These are phyloP conservation scores for Cerceris rybyensis DNA, from an alignment of 2,888 invertebrate genomes.

Conservation along the genomic window DNA sequence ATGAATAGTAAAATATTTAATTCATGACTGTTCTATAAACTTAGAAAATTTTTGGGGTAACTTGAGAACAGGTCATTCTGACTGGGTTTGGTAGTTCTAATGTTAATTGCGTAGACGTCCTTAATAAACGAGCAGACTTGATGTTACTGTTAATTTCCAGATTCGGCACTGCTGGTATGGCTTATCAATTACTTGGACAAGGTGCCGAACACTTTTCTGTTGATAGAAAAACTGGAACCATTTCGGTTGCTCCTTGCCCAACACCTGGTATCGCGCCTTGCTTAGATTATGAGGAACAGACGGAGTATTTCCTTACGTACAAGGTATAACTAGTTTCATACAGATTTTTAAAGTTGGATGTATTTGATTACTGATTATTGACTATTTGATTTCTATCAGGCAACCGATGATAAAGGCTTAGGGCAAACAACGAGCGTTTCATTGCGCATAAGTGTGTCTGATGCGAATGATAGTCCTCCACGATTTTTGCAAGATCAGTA, in stretches of 20 bases:
- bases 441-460: constrained; percentile 89
- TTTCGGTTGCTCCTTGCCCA: constrained; percentile 90
- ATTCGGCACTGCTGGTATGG: constrained; percentile 92
- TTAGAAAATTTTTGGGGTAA: too few species aligned
- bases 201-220: constrained; percentile 92
- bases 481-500: constrained; percentile 90
- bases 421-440: constrained; percentile 91
- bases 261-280: constrained; percentile 88
- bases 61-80: too few species aligned
- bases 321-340: constrained; percentile 84
- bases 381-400: constrained; percentile 83
- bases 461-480: constrained; percentile 95
- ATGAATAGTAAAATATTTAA: too few species aligned
- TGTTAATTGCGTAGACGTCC: neutral
- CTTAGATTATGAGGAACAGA: constrained; percentile 92
- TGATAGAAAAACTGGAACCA: constrained; percentile 90
- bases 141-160: constrained; percentile 64
- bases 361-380: too few species aligned
- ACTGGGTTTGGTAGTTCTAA: too few species aligned
- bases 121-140: neutral
- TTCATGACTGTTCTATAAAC: too few species aligned
- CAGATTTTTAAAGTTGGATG: neutral
- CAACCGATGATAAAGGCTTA: constrained; percentile 91
- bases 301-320: constrained; percentile 91
- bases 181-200: constrained; percentile 91